Evolutionary conservation across 1,140 invertebrate species (phyloP).

Genomic region (Pogonomyrmex barbatus): DNA sequence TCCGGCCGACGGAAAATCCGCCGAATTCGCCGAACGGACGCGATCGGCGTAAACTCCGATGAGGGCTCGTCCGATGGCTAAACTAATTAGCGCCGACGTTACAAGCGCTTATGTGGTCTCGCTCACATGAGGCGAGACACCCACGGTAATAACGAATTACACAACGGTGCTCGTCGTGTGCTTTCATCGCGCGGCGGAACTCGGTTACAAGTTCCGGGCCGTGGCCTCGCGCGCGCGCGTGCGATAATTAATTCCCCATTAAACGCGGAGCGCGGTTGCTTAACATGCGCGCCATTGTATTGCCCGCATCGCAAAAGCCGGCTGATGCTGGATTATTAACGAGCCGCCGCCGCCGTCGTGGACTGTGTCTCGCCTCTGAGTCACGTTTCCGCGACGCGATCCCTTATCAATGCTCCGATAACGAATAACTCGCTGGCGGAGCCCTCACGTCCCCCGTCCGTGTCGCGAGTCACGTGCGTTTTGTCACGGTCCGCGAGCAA

Average conservation of each 20-base stretch:
- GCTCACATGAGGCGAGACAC: neutral
- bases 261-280: conserved; percentile 60
- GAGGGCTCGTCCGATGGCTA: conserved; percentile 18
- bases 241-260: conserved; percentile 70
- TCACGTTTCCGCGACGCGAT: conserved; percentile 52
- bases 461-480: neutral
- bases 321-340: conserved; percentile 70
- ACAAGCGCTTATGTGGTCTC: neutral
- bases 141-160: conserved; percentile 55
- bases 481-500: neutral
- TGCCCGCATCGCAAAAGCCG: conserved; percentile 48
- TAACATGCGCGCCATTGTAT: conserved; percentile 33
- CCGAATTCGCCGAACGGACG: no score
- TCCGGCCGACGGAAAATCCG: conserved; percentile 12
- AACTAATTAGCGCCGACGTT: conserved; percentile 39
- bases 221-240: neutral
- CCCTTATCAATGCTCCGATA: conserved; percentile 43
- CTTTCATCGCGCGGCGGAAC: conserved; percentile 49
- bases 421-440: conserved; percentile 31
- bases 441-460: neutral
- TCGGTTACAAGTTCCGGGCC: conserved; percentile 24
- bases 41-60: neutral
- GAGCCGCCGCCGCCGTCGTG: conserved; percentile 35
- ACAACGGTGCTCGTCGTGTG: conserved; percentile 28
- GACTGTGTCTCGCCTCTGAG: neutral